Evolutionary conservation across 2,113 vertebrate species (phyloP), one percentile per base, ranked within the genome.

Genomic region (Sitta europaea): DNA sequence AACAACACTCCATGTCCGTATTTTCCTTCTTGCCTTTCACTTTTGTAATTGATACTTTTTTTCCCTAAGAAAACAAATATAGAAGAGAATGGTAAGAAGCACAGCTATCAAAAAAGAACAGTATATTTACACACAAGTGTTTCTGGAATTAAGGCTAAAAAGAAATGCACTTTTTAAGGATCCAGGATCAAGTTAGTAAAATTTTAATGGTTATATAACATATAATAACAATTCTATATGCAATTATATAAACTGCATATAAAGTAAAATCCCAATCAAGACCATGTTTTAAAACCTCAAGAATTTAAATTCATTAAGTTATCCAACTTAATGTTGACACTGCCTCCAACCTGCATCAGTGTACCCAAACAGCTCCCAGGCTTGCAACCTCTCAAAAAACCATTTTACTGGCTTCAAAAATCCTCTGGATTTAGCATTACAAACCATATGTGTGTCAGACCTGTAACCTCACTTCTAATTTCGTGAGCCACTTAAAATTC

Each of bases 361-460:
- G 14, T 55, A 75, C 12, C 16, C 35, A 35, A 82, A 48, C 0
- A 68, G 48, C 48, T 61, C 53, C n/a, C 17, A 75, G 28, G 28
- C 38, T 54, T 43, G 42, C 53, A 68, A 57, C 9, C n/a, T 48
- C 71, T 24, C 13, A 62, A 51, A 27, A 54, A 74, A 42, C 38
- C 48, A 31, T 16, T 6, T 21, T 1, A 75, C 5, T 15, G 24
- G 17, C 63, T 53, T 53, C 55, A 74, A 50, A 71, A 90, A 50
- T 24, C 38, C 10, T 54, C 48, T 51, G 20, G 35, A 63, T 67
- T 71, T 11, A 78, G 23, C 31, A 45, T 24, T 28, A n/a, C 13
- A 62, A 61, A 79, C 42, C 17, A 59, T 2, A 23, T 0, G 0
- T 25, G 3, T 42, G 22, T 40, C 20, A 59, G 28, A 70, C 13